Conservation (phyloP, 2,888 invertebrate genomes). For the Lithophane leautieri region DNA sequence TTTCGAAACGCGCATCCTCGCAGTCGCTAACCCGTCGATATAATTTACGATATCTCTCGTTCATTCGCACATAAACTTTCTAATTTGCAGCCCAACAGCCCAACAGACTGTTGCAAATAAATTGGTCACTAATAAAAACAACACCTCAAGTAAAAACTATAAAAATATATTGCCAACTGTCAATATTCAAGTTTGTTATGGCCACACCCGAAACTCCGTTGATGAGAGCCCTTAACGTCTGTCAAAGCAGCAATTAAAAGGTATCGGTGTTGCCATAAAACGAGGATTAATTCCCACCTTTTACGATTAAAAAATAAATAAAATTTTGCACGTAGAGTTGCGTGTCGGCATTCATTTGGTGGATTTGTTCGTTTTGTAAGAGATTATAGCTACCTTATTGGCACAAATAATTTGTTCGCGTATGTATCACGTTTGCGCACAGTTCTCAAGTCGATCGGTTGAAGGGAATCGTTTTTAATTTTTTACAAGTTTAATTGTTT, state of each 20-base stretch:
- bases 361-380: constrained; percentile 72
- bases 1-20: constrained; percentile 75
- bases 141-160: constrained; percentile 83
- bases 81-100: constrained; percentile 83
- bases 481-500: constrained; percentile 77
- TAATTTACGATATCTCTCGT: constrained; percentile 87
- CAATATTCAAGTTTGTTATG: constrained; percentile 83
- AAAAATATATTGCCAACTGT: constrained; percentile 86
- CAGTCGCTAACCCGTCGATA: constrained; percentile 83
- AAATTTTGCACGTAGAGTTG: constrained; percentile 75
- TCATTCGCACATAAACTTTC: constrained; percentile 87
- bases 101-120: constrained; percentile 80
- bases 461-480: constrained; percentile 71
- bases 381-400: constrained; percentile 77
- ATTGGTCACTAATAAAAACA: constrained; percentile 86
- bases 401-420: constrained; percentile 73
- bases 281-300: constrained; percentile 81
- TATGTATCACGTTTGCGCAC: constrained; percentile 70
- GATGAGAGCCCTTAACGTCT: constrained; percentile 85
- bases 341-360: constrained; percentile 75
- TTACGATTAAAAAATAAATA: constrained; percentile 76
- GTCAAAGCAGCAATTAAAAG: constrained; percentile 90
- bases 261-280: constrained; percentile 86
- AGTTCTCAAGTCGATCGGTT: constrained; percentile 67
- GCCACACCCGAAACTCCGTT: constrained; percentile 85